phyloP scores from a whole-genome alignment of 1,140 invertebrate species.

The Drosophila virilis region DNA sequence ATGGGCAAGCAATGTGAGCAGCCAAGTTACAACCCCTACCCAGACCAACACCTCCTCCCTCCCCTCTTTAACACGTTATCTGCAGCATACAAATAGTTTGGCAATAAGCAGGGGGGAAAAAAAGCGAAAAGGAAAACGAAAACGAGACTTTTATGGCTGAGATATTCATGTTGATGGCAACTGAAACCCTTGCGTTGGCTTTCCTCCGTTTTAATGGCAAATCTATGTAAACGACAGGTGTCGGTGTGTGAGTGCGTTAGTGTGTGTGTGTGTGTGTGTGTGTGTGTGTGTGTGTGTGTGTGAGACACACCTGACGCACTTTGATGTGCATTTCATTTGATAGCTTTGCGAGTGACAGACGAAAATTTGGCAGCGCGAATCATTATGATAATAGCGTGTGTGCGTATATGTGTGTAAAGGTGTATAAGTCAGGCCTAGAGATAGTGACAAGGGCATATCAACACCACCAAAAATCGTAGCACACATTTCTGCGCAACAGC shows the following conservation, averaged over 20 bases:
- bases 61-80: slow-evolving; percentile 13
- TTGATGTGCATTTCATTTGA: slow-evolving; percentile 54
- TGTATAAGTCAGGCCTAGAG: not conserved
- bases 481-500: slow-evolving; percentile 40
- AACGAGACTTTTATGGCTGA: slow-evolving; percentile 35
- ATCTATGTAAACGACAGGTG: slow-evolving; percentile 41
- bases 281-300: slow-evolving; percentile 4
- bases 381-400: slow-evolving; percentile 62
- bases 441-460: slow-evolving; percentile 13
- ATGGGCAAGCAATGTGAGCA: slow-evolving; percentile 35
- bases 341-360: slow-evolving; percentile 23
- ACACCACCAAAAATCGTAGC: slow-evolving; percentile 40
- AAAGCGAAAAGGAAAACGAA: not conserved
- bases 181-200: slow-evolving; percentile 28
- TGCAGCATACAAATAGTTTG: slow-evolving; percentile 51
- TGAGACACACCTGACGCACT: slow-evolving; percentile 36
- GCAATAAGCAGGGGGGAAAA: slow-evolving; percentile 26
- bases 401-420: not conserved
- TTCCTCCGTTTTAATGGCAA: slow-evolving; percentile 37
- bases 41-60: too few relatives aligned
- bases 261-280: too few relatives aligned
- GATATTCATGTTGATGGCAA: slow-evolving; percentile 30
- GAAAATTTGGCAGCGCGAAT: slow-evolving; percentile 29
- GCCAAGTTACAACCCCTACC: not conserved
- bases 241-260: not conserved